Evolutionary conservation across 2,113 vertebrate genomes (phyloP), one percentile per base, ranked within the genome.

Genomic region (Ahaetulla prasina): DNA sequence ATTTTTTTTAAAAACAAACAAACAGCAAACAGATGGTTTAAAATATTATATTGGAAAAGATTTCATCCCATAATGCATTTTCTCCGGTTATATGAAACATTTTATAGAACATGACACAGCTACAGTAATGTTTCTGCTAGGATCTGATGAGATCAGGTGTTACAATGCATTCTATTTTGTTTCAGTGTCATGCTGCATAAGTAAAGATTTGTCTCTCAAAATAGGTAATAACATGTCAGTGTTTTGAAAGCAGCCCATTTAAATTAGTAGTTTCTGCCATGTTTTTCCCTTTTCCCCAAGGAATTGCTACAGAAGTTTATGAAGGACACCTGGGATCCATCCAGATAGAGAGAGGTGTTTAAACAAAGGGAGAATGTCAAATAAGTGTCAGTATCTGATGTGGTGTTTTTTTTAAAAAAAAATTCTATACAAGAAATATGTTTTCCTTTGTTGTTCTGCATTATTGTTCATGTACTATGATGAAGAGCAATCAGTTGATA

Each of bases 161-260:
- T 87, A 63, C 4, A 89, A 80, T 88, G 30, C 74, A 52, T 93
- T 47, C 39, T 89, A 14, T 92, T 94, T 94, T 94, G 90, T 39
- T 91, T 94, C 92, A 86, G 35, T 93, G 23, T 5, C 14, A 35
- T 23, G 39, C 45, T 93, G 23, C 30, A 93, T 86, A 84, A 94
- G 80, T 50, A 74, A 0, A 35, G n/a, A 2, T 52, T 95, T 92
- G 39, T 92, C 0, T 20, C 93, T 92, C 63, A 90, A 55, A 52
- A 90, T 16, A 74, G 16, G 68, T 39, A 89, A 35, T 52, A 52
- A 3, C 39, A 20, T 35, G 39, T 43, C 55, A 92, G 7, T 60
- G 0, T 86, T 92, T 35, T 84, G 68, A 49, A 57, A 50, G 53
- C 86, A 88, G 63, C 53, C 85, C 85, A 88, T 74, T 85, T 54